These are phyloP conservation scores for Charina bottae DNA, from an alignment of 2,113 vertebrate species.

Conservation along the genomic window DNA sequence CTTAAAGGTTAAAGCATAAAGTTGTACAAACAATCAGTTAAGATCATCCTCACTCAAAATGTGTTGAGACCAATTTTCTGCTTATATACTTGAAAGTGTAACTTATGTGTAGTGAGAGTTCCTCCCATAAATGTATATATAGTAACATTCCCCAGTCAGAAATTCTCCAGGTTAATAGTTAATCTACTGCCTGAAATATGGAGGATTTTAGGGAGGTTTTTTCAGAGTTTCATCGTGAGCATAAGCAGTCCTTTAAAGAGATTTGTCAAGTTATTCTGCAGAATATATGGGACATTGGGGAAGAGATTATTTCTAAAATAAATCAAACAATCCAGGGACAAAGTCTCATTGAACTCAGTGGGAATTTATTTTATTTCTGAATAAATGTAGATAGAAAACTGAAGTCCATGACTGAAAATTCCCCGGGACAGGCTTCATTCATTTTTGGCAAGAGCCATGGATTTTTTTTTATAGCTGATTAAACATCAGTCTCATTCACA, in stretches of 20 bases:
- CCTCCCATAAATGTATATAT: not conserved
- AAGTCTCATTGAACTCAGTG: not conserved
- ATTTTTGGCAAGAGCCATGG: not conserved
- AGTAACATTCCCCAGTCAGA: not conserved
- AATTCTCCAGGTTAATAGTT: not conserved
- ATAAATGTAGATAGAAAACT: not conserved
- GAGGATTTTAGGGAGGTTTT: no score
- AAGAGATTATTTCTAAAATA: no score
- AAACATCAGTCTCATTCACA: not conserved
- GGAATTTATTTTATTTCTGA: not conserved
- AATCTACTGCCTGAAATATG: no score
- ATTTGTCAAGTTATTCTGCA: no score
- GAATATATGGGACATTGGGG: no score
- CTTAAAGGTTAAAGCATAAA: not conserved
- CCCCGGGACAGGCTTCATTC: no score
- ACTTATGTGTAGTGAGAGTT: not conserved
- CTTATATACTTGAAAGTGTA: not conserved
- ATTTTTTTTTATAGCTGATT: not conserved
- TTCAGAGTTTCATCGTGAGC: no score
- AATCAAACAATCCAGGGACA: not conserved
- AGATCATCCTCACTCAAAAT: not conserved
- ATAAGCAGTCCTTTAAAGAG: no score
- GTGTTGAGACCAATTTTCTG: not conserved
- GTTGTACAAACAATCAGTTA: not conserved
- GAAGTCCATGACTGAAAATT: no score